Evolutionary conservation across 2,888 invertebrate species (phyloP), one percentile per base, ranked within the genome.

Genomic region (Cheiracanthium punctorium): DNA sequence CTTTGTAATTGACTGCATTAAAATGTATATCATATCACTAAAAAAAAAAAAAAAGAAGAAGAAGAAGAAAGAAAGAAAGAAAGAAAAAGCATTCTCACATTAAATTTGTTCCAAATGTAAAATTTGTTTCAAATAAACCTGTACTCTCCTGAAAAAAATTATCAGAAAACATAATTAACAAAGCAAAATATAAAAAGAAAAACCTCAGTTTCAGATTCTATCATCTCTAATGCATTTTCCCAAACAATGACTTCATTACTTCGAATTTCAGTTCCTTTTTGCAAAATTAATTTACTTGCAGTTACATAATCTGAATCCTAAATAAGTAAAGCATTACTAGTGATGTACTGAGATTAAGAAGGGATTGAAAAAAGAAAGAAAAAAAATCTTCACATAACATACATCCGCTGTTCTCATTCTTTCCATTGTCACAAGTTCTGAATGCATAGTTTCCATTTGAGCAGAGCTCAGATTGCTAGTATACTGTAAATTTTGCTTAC

Each of bases 351-450:
- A 48, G 7, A 48, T 48, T 17, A 70, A 32, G 5, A 65, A 12
- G 12, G n/a, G n/a, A 67, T 41, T 41, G 5, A 28, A 30, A 43
- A 0, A 58, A 71, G 28, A 71, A 28, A 7, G 17, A n/a, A 52
- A 52, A 52, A 7, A n/a, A 12, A 10, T n/a, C n/a, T n/a, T n/a
- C n/a, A n/a, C n/a, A 12, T 7, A 24, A 29, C 17, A 48, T 1
- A 82, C 82, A 24, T 64, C 76, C 37, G 73, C n/a, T 10, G 76
- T 70, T 41, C 33, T 52, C 65, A 82, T 71, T 32, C 67, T 70
- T 10, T 33, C 30, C 8, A 82, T 30, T 58, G 41, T 33, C 24
- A 24, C 24, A 20, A 82, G 30, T 33, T 76, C 82, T 12, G 76
- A 43, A 37, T 58, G 71, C 75, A 82, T 82, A 29, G 0, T 33